Percentiles rank a stretch among this genome's conserved stretches.
phyloP scores from a whole-genome alignment of 2,797 vertebrate genomes.

The Alosa sapidissima region DNA sequence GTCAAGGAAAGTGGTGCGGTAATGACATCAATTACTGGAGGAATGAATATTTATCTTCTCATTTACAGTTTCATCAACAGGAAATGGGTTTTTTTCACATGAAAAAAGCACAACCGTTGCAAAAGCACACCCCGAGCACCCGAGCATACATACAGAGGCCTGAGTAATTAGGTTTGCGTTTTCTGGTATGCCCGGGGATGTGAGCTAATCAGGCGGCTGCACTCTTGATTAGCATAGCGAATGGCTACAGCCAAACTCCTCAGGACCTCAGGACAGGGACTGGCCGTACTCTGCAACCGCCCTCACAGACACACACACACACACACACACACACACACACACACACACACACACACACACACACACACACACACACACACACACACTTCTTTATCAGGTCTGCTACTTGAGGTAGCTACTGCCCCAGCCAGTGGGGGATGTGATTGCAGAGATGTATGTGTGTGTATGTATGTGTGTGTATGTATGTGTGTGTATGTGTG shows the following conservation, averaged over 20 bases:
- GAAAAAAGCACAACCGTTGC: background rate
- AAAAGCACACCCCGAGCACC: background rate
- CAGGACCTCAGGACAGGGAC: background rate
- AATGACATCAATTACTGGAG: background rate
- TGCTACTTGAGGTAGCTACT: background rate
- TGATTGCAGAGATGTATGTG: background rate
- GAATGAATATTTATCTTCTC: background rate
- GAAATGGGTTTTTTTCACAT: background rate
- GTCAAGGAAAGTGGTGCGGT: background rate
- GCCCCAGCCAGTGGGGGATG: background rate
- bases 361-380: background rate
- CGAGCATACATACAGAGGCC: too few species aligned
- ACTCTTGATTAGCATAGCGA: background rate
- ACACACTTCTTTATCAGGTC: background rate
- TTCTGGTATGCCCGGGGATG: background rate
- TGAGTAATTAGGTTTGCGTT: background rate
- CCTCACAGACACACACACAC: background rate
- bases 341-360: slow-evolving; percentile 5
- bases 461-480: too few species aligned
- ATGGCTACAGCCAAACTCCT: background rate
- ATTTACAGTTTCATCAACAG: background rate
- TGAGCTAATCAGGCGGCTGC: background rate
- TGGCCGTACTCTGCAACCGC: background rate
- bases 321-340: background rate
- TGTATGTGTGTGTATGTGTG: background rate